These are phyloP conservation scores for Dufourea novaeangliae DNA, from an alignment of 1,140 invertebrate genomes.

Conservation along the genomic window DNA sequence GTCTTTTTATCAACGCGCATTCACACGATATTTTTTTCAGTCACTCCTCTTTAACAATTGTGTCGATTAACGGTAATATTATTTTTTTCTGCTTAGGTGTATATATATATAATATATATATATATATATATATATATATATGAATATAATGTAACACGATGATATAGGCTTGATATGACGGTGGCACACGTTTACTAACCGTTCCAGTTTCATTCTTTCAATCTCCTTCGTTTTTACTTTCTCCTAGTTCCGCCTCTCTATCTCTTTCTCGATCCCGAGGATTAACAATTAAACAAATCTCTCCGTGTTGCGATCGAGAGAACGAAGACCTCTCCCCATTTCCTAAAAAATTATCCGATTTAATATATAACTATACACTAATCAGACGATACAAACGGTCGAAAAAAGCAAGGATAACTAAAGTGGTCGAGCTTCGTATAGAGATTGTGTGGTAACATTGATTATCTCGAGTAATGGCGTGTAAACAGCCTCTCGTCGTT, in stretches of 20 bases:
- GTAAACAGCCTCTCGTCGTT: background rate
- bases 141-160: constrained; percentile 78
- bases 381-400: too few relatives aligned
- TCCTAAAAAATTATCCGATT: background rate
- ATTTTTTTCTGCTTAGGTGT: constrained; percentile 68
- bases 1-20: constrained; percentile 11
- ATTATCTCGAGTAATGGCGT: background rate
- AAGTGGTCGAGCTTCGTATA: background rate
- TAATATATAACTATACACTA: too few relatives aligned
- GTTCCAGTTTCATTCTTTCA: constrained; percentile 48
- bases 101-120: constrained; percentile 49
- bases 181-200: constrained; percentile 72
- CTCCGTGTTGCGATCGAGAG: background rate
- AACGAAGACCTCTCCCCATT: constrained; percentile 3
- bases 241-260: background rate
- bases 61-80: constrained; percentile 77
- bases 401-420: background rate
- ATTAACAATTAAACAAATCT: background rate
- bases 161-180: constrained; percentile 82
- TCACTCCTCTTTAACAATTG: constrained; percentile 75
- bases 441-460: background rate
- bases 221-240: constrained; percentile 25
- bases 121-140: constrained; percentile 49
- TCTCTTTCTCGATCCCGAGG: constrained; percentile 8
- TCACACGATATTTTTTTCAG: constrained; percentile 59